phyloP scores from a whole-genome alignment of 2,797 vertebrate genomes.

The Echeneis naucrates region DNA sequence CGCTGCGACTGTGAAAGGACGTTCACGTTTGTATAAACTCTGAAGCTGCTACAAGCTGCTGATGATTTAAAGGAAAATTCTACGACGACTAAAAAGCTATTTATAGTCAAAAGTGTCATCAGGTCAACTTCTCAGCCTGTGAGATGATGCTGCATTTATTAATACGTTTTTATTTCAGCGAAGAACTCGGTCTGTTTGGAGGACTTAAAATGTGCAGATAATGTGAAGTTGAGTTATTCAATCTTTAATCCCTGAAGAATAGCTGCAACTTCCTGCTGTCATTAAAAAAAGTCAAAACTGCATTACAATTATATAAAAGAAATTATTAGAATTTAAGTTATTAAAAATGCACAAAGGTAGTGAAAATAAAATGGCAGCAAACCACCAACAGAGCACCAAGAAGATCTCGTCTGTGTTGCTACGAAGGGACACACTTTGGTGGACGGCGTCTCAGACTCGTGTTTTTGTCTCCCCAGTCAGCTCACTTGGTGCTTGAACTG shows the following conservation, averaged over 20 bases:
- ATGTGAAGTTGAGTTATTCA: not conserved
- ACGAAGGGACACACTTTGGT: too few relatives aligned
- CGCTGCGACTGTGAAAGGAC: not conserved
- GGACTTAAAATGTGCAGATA: not conserved
- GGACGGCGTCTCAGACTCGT: too few relatives aligned
- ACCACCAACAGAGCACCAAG: too few relatives aligned
- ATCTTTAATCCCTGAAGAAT: too few relatives aligned
- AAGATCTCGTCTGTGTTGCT: too few relatives aligned
- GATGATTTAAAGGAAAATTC: conserved; percentile 6
- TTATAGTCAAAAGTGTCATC: not conserved
- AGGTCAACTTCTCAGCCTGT: not conserved
- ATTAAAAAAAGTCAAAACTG: too few relatives aligned
- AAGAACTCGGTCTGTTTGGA: not conserved
- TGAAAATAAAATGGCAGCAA: too few relatives aligned
- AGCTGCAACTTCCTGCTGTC: too few relatives aligned
- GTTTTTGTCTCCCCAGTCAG: not conserved
- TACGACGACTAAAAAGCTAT: not conserved
- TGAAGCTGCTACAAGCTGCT: conserved; percentile 16
- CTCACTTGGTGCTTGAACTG: not conserved
- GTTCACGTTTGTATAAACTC: conserved; percentile 2
- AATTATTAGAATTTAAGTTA: too few relatives aligned
- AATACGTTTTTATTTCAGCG: not conserved
- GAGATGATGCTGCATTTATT: too few relatives aligned
- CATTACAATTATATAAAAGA: too few relatives aligned
- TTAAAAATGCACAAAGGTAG: too few relatives aligned